Evolutionary conservation across 2,797 vertebrate species (phyloP), one percentile per base, ranked within the genome.

Genomic region (Mormyrops attenuatus): DNA sequence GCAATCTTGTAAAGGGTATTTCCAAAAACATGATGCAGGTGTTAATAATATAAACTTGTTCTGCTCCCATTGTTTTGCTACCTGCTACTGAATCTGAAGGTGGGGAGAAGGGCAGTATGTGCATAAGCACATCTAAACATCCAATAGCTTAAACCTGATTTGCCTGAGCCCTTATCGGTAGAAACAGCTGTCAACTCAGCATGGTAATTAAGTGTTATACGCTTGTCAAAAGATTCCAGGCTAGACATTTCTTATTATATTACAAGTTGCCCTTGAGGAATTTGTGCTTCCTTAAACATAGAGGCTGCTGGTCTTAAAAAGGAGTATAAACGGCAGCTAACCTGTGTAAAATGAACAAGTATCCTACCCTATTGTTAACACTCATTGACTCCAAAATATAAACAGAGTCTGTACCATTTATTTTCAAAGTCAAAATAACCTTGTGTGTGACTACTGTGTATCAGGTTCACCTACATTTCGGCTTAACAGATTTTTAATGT

Each of bases 241-340:
- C 95, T 91, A 95, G 94, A 96, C 95, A 96, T 96, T 94, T 96
- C 95, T 96, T 95, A 96, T 95, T 96, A 94, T 95, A 95, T 96
- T 96, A 96, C 96, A 95, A 93, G 94, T 93, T 92, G 91, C 92
- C 89, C 69, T 91, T 92, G 90, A 94, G 93, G 94, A 95, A 96
- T 94, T 94, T 92, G 91, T 88, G 90, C 86, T 82, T 90, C 77
- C 89, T 89, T 34, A 47, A 60, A 88, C n/a, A 87, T 41, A 89
- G 47, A 89, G 86, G 85, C 88, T 89, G 92, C 90, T 91, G 90
- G 90, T 90, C 90, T 57, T 87, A 87, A 87, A 60, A 87, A 80
- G 89, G 77, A 90, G 86, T 6, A 41, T 50, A 90, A 90, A 92
- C 90, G 69, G 66, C 26, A 55, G 91, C 90, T 92, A 92, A 92